phyloP scores from a whole-genome alignment of 2,797 vertebrate genomes.

The Acomys russatus region DNA sequence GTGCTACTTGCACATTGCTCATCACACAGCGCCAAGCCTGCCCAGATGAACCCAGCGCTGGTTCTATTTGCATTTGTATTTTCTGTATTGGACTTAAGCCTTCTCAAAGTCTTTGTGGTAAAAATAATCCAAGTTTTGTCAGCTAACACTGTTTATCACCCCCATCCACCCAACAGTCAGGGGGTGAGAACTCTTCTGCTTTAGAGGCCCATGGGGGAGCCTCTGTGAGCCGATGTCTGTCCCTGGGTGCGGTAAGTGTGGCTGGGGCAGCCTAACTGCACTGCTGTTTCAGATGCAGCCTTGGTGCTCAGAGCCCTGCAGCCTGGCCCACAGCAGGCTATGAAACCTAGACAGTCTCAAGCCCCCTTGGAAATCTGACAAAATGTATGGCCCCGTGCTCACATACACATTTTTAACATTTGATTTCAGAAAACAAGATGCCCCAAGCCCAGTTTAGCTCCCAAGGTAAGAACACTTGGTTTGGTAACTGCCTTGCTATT shows the following conservation, averaged over 20 bases:
- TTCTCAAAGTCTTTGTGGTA: background rate
- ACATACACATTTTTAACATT: background rate
- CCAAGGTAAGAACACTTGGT: conserved; percentile 14
- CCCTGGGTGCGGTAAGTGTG: background rate
- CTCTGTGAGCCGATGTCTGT: background rate
- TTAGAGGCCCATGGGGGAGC: background rate
- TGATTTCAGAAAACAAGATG: conserved; percentile 44
- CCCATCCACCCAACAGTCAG: background rate
- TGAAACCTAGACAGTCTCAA: background rate
- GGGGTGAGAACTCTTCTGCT: background rate
- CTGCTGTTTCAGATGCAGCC: background rate
- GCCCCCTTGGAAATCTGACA: background rate
- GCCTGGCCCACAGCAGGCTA: background rate
- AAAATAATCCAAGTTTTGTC: background rate
- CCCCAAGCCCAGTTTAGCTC: background rate
- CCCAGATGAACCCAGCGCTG: background rate
- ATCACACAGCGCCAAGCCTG: background rate
- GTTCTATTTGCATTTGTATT: background rate
- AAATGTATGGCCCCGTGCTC: background rate
- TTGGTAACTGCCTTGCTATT: conserved; percentile 27
- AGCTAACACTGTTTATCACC: background rate
- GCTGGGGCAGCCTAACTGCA: background rate
- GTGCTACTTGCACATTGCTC: background rate
- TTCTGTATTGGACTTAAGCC: background rate
- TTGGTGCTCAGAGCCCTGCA: background rate